phyloP scores from a whole-genome alignment of 2,113 vertebrate genomes.

The Spermophilus dauricus region DNA sequence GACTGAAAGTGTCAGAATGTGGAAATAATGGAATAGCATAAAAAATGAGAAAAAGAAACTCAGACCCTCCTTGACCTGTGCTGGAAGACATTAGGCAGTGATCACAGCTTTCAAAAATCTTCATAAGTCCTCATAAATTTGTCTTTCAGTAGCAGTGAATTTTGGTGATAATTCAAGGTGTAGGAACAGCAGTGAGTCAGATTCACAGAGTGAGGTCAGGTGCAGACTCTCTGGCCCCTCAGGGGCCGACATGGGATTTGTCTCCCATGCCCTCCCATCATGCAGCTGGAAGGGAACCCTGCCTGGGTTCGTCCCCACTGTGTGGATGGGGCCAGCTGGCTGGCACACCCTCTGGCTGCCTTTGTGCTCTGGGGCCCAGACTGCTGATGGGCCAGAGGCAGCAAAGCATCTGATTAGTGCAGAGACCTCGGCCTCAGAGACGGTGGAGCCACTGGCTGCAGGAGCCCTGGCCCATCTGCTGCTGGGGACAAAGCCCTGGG shows the following conservation, averaged over 20 bases:
- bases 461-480: conserved; percentile 5
- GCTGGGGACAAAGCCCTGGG: background rate
- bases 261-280: background rate
- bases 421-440: background rate
- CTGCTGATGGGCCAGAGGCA: background rate
- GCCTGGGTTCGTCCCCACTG: background rate
- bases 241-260: background rate
- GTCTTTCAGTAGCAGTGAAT: background rate
- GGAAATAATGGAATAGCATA: background rate
- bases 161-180: background rate
- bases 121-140: background rate
- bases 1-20: background rate
- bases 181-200: background rate
- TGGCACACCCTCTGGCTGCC: background rate
- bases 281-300: background rate
- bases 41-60: background rate
- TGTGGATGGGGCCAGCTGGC: background rate
- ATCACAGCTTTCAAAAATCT: background rate
- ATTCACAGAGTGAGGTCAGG: background rate
- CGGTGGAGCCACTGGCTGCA: background rate
- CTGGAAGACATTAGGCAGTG: background rate
- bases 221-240: background rate
- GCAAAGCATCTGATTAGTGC: background rate
- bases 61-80: background rate
- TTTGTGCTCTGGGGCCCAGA: background rate